A percentile compares a stretch with the other conserved stretches of the same genome.
These are phyloP conservation scores for Struthio camelus DNA, from an alignment of 2,113 vertebrate species.

Conservation along the genomic window DNA sequence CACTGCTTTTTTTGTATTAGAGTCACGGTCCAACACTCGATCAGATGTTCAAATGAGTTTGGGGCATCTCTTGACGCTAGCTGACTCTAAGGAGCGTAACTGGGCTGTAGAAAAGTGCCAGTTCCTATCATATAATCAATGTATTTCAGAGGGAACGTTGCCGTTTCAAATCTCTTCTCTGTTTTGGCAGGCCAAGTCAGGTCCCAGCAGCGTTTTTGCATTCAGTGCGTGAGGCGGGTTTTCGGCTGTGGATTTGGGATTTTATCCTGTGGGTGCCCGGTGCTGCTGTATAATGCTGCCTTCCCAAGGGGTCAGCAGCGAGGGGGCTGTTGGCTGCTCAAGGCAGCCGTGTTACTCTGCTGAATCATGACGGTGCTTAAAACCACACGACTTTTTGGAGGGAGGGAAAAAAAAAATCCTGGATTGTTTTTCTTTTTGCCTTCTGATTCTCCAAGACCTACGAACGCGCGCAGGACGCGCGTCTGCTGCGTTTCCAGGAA, in stretches of 20 bases:
- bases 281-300: neutral
- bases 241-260: neutral
- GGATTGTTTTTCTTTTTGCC: neutral
- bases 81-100: neutral
- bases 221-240: too few species aligned
- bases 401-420: too few species aligned
- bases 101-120: neutral
- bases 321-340: neutral
- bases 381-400: neutral
- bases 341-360: neutral
- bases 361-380: neutral
- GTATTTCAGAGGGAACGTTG: neutral
- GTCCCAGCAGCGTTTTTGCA: neutral
- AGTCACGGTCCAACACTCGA: neutral
- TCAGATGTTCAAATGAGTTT: neutral
- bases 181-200: rapidly evolving
- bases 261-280: neutral
- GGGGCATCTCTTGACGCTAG: neutral
- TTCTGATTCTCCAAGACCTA: neutral
- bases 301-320: neutral
- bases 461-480: rapidly evolving
- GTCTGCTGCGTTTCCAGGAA: rapidly evolving
- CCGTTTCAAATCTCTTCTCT: neutral
- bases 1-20: neutral
- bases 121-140: neutral